Evolutionary conservation across 2,797 vertebrate species (phyloP), one percentile per base, ranked within the genome.

Genomic region (Fundulus diaphanus): DNA sequence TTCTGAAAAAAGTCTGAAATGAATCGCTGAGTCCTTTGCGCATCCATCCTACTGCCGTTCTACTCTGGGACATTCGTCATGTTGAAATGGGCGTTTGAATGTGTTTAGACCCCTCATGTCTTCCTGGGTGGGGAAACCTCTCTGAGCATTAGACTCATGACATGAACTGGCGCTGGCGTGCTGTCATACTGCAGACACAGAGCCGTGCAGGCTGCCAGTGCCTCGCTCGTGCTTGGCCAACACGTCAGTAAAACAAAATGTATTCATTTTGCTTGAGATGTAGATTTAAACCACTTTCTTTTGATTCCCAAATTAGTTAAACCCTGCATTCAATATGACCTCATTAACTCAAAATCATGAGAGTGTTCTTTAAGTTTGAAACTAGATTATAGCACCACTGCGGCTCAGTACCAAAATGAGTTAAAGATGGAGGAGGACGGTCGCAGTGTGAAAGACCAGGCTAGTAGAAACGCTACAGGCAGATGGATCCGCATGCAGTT

Each of bases 221-320:
- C 77, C 87, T 77, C 82, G 70, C 81, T 85, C 79, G 80, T 78
- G 59, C 78, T 78, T 61, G 56, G 82, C 80, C 85, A 70, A 70
- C 74, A 78, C n/a, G 16, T 72, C 77, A 71, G 74, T 27, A 70
- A 77, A 76, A 69, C 7, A 52, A 52, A 24, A 52, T 20, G 16
- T 24, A 20, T 33, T 33, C 59, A 35, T 16, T 33, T 48, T 35
- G 44, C 9, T 13, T 3, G 5, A 27, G 9, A 6, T 49, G 2
- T 8, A 22, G 49, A 51, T 27, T 12, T 2, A 51, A 20, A 7
- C 27, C 29, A 9, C 18, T 70, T 20, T 59, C 16, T 33, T 59
- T 33, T 7, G 2, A 18, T 33, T 42, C 27, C 16, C 46, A 68
- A 12, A 65, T 9, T 24, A 24, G 3, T 37, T 42, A 1, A n/a